Evolutionary conservation across 2,888 invertebrate genomes (phyloP).

Genomic region (Cerceris rybyensis): DNA sequence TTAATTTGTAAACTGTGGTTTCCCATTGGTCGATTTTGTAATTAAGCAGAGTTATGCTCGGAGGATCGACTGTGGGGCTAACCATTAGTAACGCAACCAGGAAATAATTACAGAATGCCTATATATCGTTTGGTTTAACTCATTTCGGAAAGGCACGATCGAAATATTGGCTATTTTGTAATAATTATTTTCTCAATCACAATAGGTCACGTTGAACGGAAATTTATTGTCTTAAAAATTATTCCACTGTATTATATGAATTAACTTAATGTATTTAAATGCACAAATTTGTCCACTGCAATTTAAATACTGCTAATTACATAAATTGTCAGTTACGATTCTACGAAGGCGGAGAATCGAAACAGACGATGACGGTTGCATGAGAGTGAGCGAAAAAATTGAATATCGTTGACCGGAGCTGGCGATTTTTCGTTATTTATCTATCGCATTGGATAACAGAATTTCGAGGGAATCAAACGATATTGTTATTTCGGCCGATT

Average conservation of each 20-base stretch:
- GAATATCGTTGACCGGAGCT: too few relatives aligned
- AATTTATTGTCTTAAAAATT: too few relatives aligned
- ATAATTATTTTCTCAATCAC: neutral
- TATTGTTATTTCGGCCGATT: constrained; percentile 24
- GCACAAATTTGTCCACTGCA: neutral
- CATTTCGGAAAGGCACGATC: constrained; percentile 17
- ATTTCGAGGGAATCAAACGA: constrained; percentile 4
- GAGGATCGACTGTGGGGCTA: constrained; percentile 26
- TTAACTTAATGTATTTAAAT: too few relatives aligned
- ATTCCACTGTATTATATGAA: too few relatives aligned
- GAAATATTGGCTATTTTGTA: neutral
- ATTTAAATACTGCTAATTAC: constrained; percentile 27
- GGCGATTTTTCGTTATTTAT: neutral
- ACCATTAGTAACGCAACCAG: constrained; percentile 25
- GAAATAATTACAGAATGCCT: constrained; percentile 40
- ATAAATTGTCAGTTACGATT: too few relatives aligned
- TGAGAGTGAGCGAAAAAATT: too few relatives aligned
- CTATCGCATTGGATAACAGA: constrained; percentile 7
- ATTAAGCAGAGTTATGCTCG: constrained; percentile 33
- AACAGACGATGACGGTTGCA: neutral
- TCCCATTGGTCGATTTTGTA: constrained; percentile 30
- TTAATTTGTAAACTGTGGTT: constrained; percentile 40
- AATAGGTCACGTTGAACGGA: too few relatives aligned
- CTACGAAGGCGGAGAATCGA: too few relatives aligned
- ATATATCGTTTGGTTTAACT: constrained; percentile 14